phyloP scores from a whole-genome alignment of 53 echinoderm and acorn worm species.

The Stichopus horrens region DNA sequence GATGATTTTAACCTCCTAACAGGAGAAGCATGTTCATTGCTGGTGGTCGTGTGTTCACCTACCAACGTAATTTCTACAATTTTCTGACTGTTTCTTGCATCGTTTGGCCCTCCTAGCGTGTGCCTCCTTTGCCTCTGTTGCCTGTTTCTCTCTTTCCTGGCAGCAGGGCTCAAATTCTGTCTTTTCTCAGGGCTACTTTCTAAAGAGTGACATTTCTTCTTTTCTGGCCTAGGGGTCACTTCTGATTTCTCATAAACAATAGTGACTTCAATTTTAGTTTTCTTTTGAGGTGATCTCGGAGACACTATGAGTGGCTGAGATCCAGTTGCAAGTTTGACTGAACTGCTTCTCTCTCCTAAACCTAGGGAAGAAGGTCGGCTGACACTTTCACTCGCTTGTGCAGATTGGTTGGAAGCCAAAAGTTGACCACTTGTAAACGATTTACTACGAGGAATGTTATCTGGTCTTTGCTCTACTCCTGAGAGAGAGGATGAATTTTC shows the following conservation, averaged over 20 bases:
- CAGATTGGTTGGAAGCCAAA: constrained; percentile 27
- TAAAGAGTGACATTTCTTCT: constrained; percentile 51
- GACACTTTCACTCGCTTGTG: constrained; percentile 2
- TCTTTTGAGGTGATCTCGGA: constrained; percentile 63
- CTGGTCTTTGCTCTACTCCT: constrained; percentile 48
- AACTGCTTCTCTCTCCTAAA: constrained; percentile 25
- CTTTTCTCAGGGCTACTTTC: constrained; percentile 46
- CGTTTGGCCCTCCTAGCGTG: constrained; percentile 79
- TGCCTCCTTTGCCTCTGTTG: constrained; percentile 73
- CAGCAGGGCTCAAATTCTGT: constrained; percentile 12
- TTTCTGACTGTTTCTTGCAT: constrained; percentile 66
- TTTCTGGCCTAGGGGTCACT: constrained; percentile 55
- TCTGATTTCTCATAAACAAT: constrained; percentile 70
- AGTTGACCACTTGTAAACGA: constrained; percentile 54
- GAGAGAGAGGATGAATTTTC: constrained; percentile 38
- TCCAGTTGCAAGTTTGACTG: constrained; percentile 3
- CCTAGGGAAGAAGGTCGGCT: constrained; percentile 19
- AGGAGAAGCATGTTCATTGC: neutral
- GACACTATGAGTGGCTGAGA: constrained; percentile 29
- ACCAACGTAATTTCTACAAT: constrained; percentile 42
- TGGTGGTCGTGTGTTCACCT: constrained; percentile 28
- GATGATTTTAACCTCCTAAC: constrained; percentile 29
- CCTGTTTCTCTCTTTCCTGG: constrained; percentile 1
- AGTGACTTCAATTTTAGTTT: constrained; percentile 73
- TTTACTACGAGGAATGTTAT: constrained; percentile 53